Base-by-base conservation (phyloP, 2,888 invertebrate genomes). In the Elmis aenea region DNA sequence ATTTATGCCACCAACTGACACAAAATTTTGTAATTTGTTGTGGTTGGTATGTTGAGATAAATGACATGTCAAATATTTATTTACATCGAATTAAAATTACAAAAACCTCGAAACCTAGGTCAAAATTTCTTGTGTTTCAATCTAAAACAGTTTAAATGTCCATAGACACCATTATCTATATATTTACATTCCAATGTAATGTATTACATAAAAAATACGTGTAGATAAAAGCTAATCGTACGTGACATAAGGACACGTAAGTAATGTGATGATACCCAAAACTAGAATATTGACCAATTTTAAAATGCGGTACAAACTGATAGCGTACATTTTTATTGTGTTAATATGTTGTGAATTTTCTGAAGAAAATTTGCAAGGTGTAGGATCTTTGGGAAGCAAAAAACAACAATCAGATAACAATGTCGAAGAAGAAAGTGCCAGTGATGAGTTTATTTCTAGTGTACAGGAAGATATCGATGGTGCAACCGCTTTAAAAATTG, bases 341-440 rank as follows among this genome's bases (percentile, higher is more conserved):
- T 33, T 66, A 4, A 26, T 62, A 23, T 61, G 57, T 32, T 66
- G 61, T 45, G 61, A 61, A 45, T 57, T 62, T 41, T 59, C 62
- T 13, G 59, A 59, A 22, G 63, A 59, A 41, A 43, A 36, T 38
- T 20, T 54, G 6, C 49, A 49, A 33, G 52, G 52, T 10, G 54
- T 54, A 5, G 50, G 50, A 16, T 26, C 35, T 10, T 42, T 40
- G 27, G 22, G 24, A 23, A 45, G 33, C 44, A 45, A 46, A 15
- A 45, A 42, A 30, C 24, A 23, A 11, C 25, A 23, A 9, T 32
- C 24, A 21, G 31, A 39, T 21, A 28, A 28, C 18, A 41, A 67
- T 5, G 63, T 65, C 8, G 52, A 58, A 31, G 46, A 48, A 13
- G 54, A 56, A 21, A 3, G 55, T 14, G 46, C 46, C 31, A 43